Evolutionary conservation across 1,140 invertebrate genomes (phyloP), one percentile per base, ranked within the genome.

Genomic region (Drosophila subpulchrella): DNA sequence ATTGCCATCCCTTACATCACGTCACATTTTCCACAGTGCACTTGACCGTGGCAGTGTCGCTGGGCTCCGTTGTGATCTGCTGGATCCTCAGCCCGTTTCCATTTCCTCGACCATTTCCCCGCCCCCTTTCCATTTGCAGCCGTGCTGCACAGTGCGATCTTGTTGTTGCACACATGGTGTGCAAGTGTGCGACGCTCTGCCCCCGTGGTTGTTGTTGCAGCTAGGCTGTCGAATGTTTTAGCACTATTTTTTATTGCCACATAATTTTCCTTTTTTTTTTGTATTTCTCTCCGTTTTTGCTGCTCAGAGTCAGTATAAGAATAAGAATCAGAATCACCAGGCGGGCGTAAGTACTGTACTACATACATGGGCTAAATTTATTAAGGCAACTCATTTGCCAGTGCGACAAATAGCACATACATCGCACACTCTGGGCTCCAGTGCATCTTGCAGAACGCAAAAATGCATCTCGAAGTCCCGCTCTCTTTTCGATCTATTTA

Each of bases 201-300:
- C 8, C 36, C 39, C 61, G 42, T 38, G 63, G 53, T 65, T 65
- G 34, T 39, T 75, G 65, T 53, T 74, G 77, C 73, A 63, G 67
- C 77, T 80, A 77, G 74, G 56, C 74, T 83, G 84, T 88, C 84
- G 84, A 89, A 89, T 84, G 83, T 76, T 90, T 89, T 89, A 84
- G 85, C 84, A 84, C 85, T 90, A 89, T 90, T 89, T 89, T 89
- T 89, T 89, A 89, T 89, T 84, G 85, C 84, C 74, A 71, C 84
- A 88, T 86, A 51, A 78, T 82, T 75, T 78, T 78, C 53, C 47
- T 50, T 20, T 55, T 17, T 41, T 41, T 36, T 55, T 50, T n/a
- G 30, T 13, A 17, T 24, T 20, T 34, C 47, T 27, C 4, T 32
- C 20, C 39, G 27, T 50, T 44, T 60, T 51, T 53, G 50, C 50